A percentile compares a stretch with the other conserved stretches of the same genome.
These are phyloP conservation scores for Larimichthys polyactis DNA, from an alignment of 2,113 vertebrate species.

Conservation along the genomic window DNA sequence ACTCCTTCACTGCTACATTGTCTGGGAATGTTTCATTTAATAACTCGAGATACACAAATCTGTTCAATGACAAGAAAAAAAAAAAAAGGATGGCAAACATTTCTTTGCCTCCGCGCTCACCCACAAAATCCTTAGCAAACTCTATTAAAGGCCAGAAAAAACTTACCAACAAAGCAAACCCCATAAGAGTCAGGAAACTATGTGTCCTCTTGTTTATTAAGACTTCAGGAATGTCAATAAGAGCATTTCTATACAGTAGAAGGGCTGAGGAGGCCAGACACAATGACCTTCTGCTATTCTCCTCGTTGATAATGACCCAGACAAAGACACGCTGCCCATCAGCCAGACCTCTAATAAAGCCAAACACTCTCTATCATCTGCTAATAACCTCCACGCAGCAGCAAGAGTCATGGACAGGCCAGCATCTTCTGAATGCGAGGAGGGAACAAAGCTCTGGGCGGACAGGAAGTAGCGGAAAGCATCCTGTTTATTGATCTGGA, in stretches of 20 bases:
- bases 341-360: constrained; percentile 80
- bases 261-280: constrained; percentile 70
- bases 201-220: constrained; percentile 81
- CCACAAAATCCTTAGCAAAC: constrained; percentile 55
- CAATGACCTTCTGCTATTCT: constrained; percentile 79
- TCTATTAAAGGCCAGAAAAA: constrained; percentile 72
- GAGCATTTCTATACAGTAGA: constrained; percentile 75
- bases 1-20: constrained; percentile 1
- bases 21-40: constrained; percentile 50
- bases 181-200: constrained; percentile 72
- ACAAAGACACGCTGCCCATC: constrained; percentile 75
- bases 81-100: constrained; percentile 10
- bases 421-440: constrained; percentile 58
- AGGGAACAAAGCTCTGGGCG: constrained; percentile 68
- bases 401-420: constrained; percentile 70
- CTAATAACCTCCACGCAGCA: constrained; percentile 76
- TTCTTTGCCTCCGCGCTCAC: constrained; percentile 31
- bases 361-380: constrained; percentile 74
- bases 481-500: constrained; percentile 76
- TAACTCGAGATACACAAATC: constrained; percentile 9
- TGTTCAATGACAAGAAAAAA: constrained; percentile 23
- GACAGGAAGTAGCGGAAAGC: constrained; percentile 72
- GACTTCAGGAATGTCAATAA: constrained; percentile 82
- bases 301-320: constrained; percentile 79
- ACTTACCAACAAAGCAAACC: constrained; percentile 69